phyloP scores from a whole-genome alignment of 2,888 invertebrate genomes.

The Perizoma flavofasciatum region DNA sequence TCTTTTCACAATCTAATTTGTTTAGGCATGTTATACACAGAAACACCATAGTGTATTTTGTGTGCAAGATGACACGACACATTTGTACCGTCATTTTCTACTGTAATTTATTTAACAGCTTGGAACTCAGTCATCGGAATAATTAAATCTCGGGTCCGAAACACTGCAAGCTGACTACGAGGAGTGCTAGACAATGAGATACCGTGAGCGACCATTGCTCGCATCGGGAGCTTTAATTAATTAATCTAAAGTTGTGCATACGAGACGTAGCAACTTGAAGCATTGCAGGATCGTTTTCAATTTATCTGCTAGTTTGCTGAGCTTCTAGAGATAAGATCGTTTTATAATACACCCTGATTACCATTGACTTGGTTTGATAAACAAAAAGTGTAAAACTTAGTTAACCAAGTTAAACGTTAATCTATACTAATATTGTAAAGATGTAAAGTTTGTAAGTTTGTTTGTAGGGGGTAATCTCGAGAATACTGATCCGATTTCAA shows the following conservation, averaged over 20 bases:
- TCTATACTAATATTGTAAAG: too few relatives aligned
- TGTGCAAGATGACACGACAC: too few relatives aligned
- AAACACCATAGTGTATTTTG: too few relatives aligned
- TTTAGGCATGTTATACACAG: too few relatives aligned
- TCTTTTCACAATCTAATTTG: too few relatives aligned
- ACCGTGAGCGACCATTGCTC: conserved; percentile 26
- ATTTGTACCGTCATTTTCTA: neutral
- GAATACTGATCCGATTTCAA: too few relatives aligned
- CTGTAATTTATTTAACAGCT: conserved; percentile 11
- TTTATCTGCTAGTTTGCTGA: conserved; percentile 13
- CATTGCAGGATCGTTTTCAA: conserved; percentile 16
- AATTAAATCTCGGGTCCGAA: conserved; percentile 27
- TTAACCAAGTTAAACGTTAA: too few relatives aligned
- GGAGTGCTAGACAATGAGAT: conserved; percentile 29
- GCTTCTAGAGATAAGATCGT: neutral
- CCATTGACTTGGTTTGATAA: too few relatives aligned
- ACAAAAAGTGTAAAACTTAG: too few relatives aligned
- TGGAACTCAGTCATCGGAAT: conserved; percentile 25
- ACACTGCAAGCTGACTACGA: conserved; percentile 16
- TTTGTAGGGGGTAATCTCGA: too few relatives aligned
- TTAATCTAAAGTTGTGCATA: conserved; percentile 32
- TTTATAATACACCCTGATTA: neutral
- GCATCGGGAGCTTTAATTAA: conserved; percentile 32
- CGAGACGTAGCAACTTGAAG: conserved; percentile 22
- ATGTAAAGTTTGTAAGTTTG: too few relatives aligned